Percentiles rank a stretch among this genome's conserved stretches.
phyloP scores from a whole-genome alignment of 2,113 vertebrate genomes.

The Rhea pennata region DNA sequence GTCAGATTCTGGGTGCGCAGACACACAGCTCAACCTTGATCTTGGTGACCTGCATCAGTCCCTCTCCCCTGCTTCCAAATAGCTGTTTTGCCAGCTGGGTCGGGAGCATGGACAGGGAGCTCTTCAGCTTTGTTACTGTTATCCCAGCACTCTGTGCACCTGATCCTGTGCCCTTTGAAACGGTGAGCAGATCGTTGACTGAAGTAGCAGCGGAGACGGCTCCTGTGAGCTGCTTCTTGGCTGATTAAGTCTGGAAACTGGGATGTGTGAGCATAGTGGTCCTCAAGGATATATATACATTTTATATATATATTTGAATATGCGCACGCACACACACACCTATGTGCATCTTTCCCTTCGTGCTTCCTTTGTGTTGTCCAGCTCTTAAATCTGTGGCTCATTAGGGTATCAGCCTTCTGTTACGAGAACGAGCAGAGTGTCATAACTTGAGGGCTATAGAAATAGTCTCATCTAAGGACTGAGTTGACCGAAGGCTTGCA shows the following conservation, averaged over 20 bases:
- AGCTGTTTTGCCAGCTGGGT: conserved; percentile 6
- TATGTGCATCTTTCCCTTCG: background rate
- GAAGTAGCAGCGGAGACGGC: background rate
- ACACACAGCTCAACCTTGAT: background rate
- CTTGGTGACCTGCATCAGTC: background rate
- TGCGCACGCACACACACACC: no score
- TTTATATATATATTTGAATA: background rate
- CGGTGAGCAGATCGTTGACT: background rate
- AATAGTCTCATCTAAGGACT: background rate
- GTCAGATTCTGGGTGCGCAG: background rate
- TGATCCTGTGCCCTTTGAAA: background rate
- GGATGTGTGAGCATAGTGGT: background rate
- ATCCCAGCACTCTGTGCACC: background rate
- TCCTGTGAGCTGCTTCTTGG: background rate
- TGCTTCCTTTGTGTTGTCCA: background rate
- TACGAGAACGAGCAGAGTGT: background rate
- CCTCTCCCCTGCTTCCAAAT: background rate
- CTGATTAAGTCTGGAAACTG: background rate
- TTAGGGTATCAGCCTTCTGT: background rate
- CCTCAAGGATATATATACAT: background rate
- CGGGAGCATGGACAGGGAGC: background rate
- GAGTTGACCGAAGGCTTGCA: background rate
- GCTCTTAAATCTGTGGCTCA: background rate
- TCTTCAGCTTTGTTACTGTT: background rate
- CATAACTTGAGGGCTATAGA: background rate